Conservation (phyloP, 2,113 vertebrate genomes). For the Xenopus borealis region DNA sequence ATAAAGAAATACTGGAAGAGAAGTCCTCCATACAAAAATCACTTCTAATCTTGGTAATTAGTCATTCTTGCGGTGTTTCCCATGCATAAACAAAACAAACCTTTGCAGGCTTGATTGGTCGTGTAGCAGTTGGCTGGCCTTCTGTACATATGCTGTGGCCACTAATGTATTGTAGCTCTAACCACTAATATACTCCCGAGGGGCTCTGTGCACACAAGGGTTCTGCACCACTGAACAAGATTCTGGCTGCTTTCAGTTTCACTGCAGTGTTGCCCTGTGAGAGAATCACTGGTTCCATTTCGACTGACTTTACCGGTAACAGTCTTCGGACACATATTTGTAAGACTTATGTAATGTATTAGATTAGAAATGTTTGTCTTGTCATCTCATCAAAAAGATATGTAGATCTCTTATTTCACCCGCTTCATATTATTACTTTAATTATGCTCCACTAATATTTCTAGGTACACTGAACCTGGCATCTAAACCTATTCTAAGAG, state of each 20-base stretch:
- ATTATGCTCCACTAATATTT: too few species aligned
- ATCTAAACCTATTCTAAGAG: too few species aligned
- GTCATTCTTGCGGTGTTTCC: slow-evolving; percentile 2
- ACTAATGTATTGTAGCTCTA: background rate
- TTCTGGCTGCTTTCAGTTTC: slow-evolving; percentile 6
- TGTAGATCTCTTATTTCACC: too few species aligned
- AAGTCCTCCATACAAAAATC: too few species aligned
- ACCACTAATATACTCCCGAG: slow-evolving; percentile 29
- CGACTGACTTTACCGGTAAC: background rate
- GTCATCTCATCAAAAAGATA: too few species aligned
- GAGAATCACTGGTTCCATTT: background rate
- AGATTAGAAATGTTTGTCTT: too few species aligned
- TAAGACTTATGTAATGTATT: too few species aligned
- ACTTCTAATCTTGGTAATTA: background rate
- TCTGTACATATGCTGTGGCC: background rate
- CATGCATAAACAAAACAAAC: slow-evolving; percentile 20
- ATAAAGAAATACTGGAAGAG: too few species aligned
- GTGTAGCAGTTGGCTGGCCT: background rate
- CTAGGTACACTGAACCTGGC: too few species aligned
- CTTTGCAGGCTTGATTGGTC: slow-evolving; percentile 18
- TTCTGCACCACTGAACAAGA: slow-evolving; percentile 13
- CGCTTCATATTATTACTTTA: too few species aligned
- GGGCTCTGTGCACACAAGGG: slow-evolving; percentile 24
- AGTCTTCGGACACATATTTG: too few species aligned
- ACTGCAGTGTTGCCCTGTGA: background rate